phyloP scores from a whole-genome alignment of 2,888 invertebrate species.

The Pammene fasciana region DNA sequence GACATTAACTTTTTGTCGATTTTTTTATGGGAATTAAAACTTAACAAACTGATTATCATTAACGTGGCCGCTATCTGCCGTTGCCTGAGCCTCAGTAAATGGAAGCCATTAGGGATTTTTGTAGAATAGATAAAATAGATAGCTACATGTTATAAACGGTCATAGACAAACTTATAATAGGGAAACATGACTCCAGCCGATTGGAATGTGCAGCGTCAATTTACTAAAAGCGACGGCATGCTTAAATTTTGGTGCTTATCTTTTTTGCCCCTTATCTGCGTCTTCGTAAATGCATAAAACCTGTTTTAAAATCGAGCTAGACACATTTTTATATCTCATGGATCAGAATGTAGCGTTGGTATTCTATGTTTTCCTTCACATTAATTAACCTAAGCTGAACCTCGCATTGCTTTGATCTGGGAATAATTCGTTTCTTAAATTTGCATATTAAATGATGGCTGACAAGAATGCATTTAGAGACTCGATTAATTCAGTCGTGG shows the following conservation, averaged over 20 bases:
- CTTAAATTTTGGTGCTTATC: constrained; percentile 5
- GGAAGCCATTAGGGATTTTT: constrained; percentile 68
- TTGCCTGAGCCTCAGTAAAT: constrained; percentile 58
- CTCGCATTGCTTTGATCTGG: not conserved
- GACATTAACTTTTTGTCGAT: constrained; percentile 71
- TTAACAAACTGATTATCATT: constrained; percentile 66
- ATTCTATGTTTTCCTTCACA: constrained; percentile 1
- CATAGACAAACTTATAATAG: constrained; percentile 48
- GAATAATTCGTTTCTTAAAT: constrained; percentile 5
- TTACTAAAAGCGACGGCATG: constrained; percentile 39
- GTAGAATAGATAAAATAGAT: constrained; percentile 58
- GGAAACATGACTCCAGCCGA: constrained; percentile 47
- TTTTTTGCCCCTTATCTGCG: constrained; percentile 23
- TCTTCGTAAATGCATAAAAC: constrained; percentile 26
- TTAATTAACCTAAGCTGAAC: not conserved
- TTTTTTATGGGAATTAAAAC: constrained; percentile 68
- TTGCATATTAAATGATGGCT: constrained; percentile 35
- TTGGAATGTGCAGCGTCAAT: constrained; percentile 47
- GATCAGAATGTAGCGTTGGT: constrained; percentile 16
- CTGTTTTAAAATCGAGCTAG: constrained; percentile 18
- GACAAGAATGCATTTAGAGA: constrained; percentile 27
- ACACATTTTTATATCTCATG: constrained; percentile 11
- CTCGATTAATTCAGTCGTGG: constrained; percentile 34
- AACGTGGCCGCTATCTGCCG: constrained; percentile 53
- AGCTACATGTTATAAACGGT: constrained; percentile 48